Percentiles rank a stretch among this genome's conserved stretches.
Evolutionary conservation across 1,140 invertebrate species (phyloP).

Genomic region (Hydropsyche tenuis): DNA sequence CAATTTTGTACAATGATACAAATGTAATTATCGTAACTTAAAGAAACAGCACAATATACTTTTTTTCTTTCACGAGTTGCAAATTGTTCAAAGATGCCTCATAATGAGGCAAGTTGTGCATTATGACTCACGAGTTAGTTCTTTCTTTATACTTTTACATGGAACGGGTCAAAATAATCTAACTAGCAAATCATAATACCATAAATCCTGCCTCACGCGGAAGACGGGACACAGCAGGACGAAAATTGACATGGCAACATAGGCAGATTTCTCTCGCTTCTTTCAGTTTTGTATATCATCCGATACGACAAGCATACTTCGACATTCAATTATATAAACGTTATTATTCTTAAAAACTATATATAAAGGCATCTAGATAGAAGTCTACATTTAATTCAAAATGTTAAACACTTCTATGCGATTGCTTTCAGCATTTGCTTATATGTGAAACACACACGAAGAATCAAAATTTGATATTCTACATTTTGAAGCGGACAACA

Average conservation of each 20-base stretch:
- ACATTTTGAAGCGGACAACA: slow-evolving; percentile 49
- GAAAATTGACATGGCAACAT: slow-evolving; percentile 48
- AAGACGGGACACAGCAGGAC: slow-evolving; percentile 44
- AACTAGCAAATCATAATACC: slow-evolving; percentile 39
- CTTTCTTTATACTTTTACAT: slow-evolving; percentile 2
- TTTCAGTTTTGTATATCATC: slow-evolving; percentile 25
- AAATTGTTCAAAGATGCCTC: slow-evolving; percentile 46
- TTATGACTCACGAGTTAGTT: slow-evolving; percentile 44
- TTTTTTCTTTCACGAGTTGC: slow-evolving; percentile 29
- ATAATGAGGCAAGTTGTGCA: slow-evolving; percentile 41
- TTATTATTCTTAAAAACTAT: slow-evolving; percentile 46
- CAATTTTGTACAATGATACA: slow-evolving; percentile 49
- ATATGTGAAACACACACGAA: slow-evolving; percentile 49
- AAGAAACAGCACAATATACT: slow-evolving; percentile 43
- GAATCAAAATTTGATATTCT: slow-evolving; percentile 48
- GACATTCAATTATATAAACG: slow-evolving; percentile 35
- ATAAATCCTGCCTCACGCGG: slow-evolving; percentile 36
- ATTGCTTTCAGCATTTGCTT: slow-evolving; percentile 51
- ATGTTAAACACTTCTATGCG: slow-evolving; percentile 51
- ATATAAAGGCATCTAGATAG: slow-evolving; percentile 51
- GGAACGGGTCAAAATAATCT: slow-evolving; percentile 15
- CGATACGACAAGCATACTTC: slow-evolving; percentile 37
- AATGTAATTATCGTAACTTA: slow-evolving; percentile 44
- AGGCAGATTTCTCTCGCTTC: slow-evolving; percentile 41
- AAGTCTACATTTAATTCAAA: slow-evolving; percentile 51